These are phyloP conservation scores for Acanthoscelides obtectus DNA, from an alignment of 2,888 invertebrate genomes.

Conservation along the genomic window DNA sequence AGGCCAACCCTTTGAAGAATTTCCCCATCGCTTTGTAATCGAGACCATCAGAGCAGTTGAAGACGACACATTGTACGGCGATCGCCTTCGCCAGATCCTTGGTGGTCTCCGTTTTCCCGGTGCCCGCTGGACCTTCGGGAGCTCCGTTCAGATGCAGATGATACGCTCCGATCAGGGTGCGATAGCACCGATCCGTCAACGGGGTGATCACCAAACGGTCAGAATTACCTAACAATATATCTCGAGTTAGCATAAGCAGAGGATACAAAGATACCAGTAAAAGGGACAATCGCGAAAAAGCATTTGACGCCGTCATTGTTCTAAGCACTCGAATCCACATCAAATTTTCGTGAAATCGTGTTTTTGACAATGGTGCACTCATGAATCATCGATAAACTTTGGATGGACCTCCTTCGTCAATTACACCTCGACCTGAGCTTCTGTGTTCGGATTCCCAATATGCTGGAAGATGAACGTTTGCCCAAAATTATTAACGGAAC, in stretches of 20 bases:
- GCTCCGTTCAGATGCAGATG: constrained; percentile 81
- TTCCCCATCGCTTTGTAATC: constrained; percentile 86
- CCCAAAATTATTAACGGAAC: too few species aligned
- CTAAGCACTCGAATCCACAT: too few species aligned
- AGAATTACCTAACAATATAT: constrained; percentile 54
- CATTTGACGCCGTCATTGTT: too few species aligned
- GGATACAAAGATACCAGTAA: too few species aligned
- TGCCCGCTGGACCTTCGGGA: constrained; percentile 80
- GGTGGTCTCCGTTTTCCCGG: constrained; percentile 87
- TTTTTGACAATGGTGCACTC: too few species aligned
- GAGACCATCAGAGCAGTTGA: constrained; percentile 82
- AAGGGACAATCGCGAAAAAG: neutral
- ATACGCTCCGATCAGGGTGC: constrained; percentile 79
- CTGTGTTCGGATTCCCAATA: too few species aligned
- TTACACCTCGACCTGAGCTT: too few species aligned
- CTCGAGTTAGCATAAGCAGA: neutral
- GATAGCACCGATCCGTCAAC: constrained; percentile 73
- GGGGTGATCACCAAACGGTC: constrained; percentile 73
- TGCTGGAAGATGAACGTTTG: too few species aligned
- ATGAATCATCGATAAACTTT: too few species aligned
- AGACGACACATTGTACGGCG: constrained; percentile 85
- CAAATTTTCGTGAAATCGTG: too few species aligned
- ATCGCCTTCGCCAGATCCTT: constrained; percentile 90
- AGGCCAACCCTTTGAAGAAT: constrained; percentile 74
- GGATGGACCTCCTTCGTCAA: too few species aligned